Base-by-base conservation (phyloP, 2,797 vertebrate genomes). In the Serranus cabrilla region DNA sequence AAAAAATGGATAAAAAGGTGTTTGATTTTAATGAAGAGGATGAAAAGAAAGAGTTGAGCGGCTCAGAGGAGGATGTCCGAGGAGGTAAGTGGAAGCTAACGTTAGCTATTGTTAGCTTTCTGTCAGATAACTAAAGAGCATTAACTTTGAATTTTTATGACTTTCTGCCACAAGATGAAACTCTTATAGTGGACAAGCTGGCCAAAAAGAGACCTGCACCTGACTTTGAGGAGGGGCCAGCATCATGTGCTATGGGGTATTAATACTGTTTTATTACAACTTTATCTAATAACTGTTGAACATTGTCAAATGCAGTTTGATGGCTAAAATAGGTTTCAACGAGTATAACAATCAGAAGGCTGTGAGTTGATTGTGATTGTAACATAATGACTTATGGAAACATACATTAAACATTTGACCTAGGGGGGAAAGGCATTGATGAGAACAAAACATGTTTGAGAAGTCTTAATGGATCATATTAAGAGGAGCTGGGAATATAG, bases 161-260 rank as follows among this genome's bases (percentile, higher is more conserved):
- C 7, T 34, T 34, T 8, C 34, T 34, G 10, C 57, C 3, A 2
- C 0, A 25, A 91, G 86, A 73, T 62, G 91, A 92, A 92, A 89
- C 85, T 56, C 83, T 81, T 10, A 61, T 82, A 5, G 66, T 80
- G n/a, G 91, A 95, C 17, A 95, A 92, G 37, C 0, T 27, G 16
- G 55, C 57, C 12, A 95, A 93, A 85, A 95, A 94, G 74, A 90
- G 93, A 84, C 52, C 87, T 0, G 79, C 87, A 5, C 54, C 81
- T 16, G 73, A 84, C 5, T 86, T 92, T 67, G 90, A 90, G 0
- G 89, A 88, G 18, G 86, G 93, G 7, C 57, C 69, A 1, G 68
- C 54, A 0, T 0, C 54, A 1, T 42, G 52, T 71, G 90, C 80
- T n/a, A 73, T 93, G 6, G 93, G 93, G 94, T 95, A 81, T 37